Percentiles rank a stretch among this genome's conserved stretches.
phyloP scores from a whole-genome alignment of 2,797 vertebrate genomes.

The Gymnopithys bicolor region DNA sequence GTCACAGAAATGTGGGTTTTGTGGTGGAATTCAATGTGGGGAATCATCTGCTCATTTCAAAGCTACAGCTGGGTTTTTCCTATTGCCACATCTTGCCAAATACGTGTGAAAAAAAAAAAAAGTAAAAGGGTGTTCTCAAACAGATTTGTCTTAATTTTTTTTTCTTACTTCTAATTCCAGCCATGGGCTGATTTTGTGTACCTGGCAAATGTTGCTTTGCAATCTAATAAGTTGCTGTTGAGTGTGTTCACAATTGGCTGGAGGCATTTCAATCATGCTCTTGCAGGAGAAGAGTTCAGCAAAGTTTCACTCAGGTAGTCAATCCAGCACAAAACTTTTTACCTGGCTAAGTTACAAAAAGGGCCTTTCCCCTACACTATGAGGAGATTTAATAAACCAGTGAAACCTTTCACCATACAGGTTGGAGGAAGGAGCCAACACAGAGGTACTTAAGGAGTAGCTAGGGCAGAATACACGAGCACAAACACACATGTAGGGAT shows the following conservation, averaged over 20 bases:
- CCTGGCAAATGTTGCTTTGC: background rate
- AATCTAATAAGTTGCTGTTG: background rate
- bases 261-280: background rate
- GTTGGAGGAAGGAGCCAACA: conserved; percentile 32
- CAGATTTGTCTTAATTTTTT: background rate
- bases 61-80: background rate
- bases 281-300: background rate
- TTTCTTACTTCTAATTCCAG: background rate
- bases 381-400: conserved; percentile 46
- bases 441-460: background rate
- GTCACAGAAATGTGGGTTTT: background rate
- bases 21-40: background rate
- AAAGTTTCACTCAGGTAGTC: background rate
- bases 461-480: background rate
- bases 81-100: background rate
- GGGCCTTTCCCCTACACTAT: background rate
- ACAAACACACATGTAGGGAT: background rate
- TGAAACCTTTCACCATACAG: conserved; percentile 55
- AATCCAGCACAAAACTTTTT: background rate
- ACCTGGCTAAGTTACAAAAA: background rate
- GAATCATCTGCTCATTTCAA: background rate
- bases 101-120: background rate
- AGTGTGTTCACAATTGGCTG: background rate
- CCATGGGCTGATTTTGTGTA: background rate
- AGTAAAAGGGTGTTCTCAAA: background rate